Evolutionary conservation across 2,113 vertebrate genomes (phyloP).

Genomic region (Hippocampus mohnikei): DNA sequence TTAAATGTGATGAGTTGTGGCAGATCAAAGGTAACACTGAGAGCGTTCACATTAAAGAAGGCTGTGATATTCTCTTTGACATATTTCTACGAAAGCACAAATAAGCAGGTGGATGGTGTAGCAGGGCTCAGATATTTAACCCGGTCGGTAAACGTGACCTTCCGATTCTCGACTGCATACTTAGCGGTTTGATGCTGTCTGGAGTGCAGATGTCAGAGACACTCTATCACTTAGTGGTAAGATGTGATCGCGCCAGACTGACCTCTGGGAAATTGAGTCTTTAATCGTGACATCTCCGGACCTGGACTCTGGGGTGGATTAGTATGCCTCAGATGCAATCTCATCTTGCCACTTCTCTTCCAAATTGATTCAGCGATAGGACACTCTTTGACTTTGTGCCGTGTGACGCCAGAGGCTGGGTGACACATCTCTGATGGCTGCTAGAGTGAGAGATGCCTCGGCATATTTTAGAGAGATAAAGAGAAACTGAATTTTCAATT

Average conservation of each 20-base stretch:
- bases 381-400: conserved; percentile 57
- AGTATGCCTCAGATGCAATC: conserved; percentile 57
- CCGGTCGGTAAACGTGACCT: neutral
- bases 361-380: conserved; percentile 38
- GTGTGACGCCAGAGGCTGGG: conserved; percentile 33
- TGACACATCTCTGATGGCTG: conserved; percentile 12
- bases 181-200: conserved; percentile 20
- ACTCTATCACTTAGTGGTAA: conserved; percentile 56
- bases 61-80: neutral
- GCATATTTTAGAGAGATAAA: conserved; percentile 4
- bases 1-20: neutral
- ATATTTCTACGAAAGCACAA: conserved; percentile 24
- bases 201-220: conserved; percentile 41
- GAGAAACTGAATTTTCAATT: neutral
- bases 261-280: conserved; percentile 66
- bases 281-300: conserved; percentile 57
- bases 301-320: conserved; percentile 36
- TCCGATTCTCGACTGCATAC: neutral
- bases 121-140: conserved; percentile 14
- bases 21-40: neutral
- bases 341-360: conserved; percentile 39
- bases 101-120: conserved; percentile 32
- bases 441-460: conserved; percentile 9
- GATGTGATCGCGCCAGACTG: conserved; percentile 49
- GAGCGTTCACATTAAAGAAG: neutral